A percentile compares a stretch with the other conserved stretches of the same genome.
Evolutionary conservation across 30 jellyfish, hydroid and myxozoan genomes (phyloP).

Genomic region (Aurelia aurita): DNA sequence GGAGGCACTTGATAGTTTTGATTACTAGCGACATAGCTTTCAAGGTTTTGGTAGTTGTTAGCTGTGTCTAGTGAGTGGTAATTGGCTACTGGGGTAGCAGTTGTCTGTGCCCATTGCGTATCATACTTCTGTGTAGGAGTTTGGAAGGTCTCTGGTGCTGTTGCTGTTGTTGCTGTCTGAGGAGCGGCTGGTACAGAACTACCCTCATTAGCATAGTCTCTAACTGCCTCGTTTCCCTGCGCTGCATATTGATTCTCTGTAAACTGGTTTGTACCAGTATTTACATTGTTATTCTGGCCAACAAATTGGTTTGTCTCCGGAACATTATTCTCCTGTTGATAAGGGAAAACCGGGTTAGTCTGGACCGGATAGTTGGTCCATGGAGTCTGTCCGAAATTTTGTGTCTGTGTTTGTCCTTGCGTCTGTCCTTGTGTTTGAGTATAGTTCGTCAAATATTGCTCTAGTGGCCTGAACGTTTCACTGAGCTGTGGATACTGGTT

Average conservation of each 20-base stretch:
- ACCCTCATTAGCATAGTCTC: background rate
- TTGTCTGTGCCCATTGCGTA: constrained; percentile 8
- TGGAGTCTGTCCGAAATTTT: constrained; percentile 14
- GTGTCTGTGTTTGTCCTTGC: constrained; percentile 6
- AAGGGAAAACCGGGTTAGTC: constrained; percentile 63
- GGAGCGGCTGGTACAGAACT: background rate
- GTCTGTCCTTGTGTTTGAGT: constrained; percentile 39
- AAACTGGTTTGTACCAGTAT: background rate
- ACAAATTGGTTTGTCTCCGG: background rate
- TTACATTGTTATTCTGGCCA: background rate
- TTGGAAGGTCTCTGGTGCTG: constrained; percentile 10
- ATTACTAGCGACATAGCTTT: constrained; percentile 1
- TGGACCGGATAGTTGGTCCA: constrained; percentile 63
- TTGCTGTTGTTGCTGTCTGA: constrained; percentile 53
- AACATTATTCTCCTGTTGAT: constrained; percentile 24
- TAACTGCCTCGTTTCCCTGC: background rate
- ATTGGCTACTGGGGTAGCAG: background rate
- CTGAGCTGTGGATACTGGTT: constrained; percentile 63
- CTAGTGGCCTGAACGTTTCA: constrained; percentile 64
- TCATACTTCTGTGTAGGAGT: background rate
- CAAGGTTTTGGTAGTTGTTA: background rate
- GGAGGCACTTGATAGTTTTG: background rate
- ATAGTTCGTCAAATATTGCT: constrained; percentile 19
- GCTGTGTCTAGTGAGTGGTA: background rate
- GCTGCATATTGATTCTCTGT: background rate